Conservation (phyloP, 2,888 invertebrate species). For the Liodrosophila aerea region DNA sequence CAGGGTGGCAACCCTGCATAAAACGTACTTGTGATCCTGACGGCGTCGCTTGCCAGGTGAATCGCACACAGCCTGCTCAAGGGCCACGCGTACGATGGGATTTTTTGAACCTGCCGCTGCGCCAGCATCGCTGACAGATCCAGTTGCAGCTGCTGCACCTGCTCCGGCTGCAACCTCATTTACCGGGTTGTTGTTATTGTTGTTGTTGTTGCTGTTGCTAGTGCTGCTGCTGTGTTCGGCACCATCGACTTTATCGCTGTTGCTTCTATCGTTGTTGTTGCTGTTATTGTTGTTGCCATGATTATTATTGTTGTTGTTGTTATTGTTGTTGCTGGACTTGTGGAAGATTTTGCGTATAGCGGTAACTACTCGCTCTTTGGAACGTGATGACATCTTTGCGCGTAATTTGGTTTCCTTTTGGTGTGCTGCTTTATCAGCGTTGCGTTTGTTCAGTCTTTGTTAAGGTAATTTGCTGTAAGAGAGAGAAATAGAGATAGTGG, state of each 20-base stretch:
- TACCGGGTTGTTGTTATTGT: conserved; percentile 53
- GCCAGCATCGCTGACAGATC: conserved; percentile 82
- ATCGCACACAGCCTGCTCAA: conserved; percentile 60
- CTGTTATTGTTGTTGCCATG: conserved; percentile 76
- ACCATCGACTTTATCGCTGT: conserved; percentile 86
- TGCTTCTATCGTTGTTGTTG: conserved; percentile 83
- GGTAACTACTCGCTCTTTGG: conserved; percentile 91
- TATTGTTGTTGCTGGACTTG: conserved; percentile 85
- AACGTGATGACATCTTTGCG: conserved; percentile 88
- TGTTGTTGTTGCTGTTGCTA: conserved; percentile 20
- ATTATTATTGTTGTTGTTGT: conserved; percentile 83
- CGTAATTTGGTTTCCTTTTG: too few relatives aligned
- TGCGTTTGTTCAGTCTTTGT: conserved; percentile 56
- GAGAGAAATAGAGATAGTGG: too few relatives aligned
- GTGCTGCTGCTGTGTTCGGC: conserved; percentile 81
- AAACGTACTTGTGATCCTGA: conserved; percentile 74
- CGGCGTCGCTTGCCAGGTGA: conserved; percentile 78
- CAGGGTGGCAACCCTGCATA: not conserved
- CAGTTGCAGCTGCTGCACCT: conserved; percentile 83
- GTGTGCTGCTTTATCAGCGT: too few relatives aligned
- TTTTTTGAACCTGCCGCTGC: conserved; percentile 42
- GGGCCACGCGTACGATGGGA: conserved; percentile 57
- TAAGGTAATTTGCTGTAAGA: too few relatives aligned
- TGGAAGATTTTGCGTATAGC: conserved; percentile 90
- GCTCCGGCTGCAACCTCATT: conserved; percentile 27